These are phyloP conservation scores for Drosophila rellima DNA, from an alignment of 2,888 invertebrate species.

Conservation along the genomic window DNA sequence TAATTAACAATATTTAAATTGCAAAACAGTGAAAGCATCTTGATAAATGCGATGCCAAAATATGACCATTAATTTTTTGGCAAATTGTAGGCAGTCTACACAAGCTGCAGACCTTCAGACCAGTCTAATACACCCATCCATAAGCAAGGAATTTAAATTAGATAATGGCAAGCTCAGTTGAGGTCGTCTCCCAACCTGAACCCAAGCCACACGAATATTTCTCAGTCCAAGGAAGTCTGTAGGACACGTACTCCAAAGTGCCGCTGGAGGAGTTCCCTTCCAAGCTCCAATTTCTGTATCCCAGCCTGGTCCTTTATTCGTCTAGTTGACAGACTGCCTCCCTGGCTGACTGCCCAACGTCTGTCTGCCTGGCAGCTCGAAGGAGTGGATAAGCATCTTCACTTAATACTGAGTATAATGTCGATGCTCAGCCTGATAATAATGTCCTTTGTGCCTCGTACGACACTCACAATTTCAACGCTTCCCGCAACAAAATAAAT, in stretches of 20 bases:
- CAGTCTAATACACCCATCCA: conserved; percentile 39
- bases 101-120: conserved; percentile 19
- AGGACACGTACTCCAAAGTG: conserved; percentile 52
- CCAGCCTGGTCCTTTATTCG: conserved; percentile 9
- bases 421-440: conserved; percentile 74
- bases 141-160: conserved; percentile 75
- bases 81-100: conserved; percentile 70
- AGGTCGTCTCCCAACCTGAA: conserved; percentile 33
- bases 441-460: conserved; percentile 67
- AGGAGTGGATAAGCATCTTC: conserved; percentile 75
- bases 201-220: conserved; percentile 66
- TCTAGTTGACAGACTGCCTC: conserved; percentile 18
- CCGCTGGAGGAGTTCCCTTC: conserved; percentile 20
- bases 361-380: conserved; percentile 15
- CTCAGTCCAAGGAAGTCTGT: conserved; percentile 41
- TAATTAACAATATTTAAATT: conserved; percentile 78
- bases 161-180: conserved; percentile 55
- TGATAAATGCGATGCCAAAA: conserved; percentile 65
- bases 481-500: conserved; percentile 43
- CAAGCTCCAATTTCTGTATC: conserved; percentile 13
- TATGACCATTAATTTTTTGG: conserved; percentile 67
- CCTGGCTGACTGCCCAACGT: conserved; percentile 39
- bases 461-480: conserved; percentile 46
- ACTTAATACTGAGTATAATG: conserved; percentile 79
- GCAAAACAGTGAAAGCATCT: conserved; percentile 57